Conservation (phyloP, 1,140 invertebrate genomes). For the Pinna nobilis region DNA sequence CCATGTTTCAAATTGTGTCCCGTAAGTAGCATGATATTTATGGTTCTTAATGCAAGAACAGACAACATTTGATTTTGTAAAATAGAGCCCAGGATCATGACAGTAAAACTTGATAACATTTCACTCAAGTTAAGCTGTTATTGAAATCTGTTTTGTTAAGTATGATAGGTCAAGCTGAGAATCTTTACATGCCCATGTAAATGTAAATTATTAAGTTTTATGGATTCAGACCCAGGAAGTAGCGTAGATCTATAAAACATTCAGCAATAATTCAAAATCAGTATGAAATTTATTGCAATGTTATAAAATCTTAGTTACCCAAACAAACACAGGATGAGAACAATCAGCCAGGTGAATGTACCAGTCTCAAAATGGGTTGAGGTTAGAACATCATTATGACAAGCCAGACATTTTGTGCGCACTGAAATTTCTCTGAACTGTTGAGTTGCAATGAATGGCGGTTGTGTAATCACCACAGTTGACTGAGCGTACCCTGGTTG, state of each 20-base stretch:
- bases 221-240: not conserved
- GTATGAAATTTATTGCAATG: not conserved
- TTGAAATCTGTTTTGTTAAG: too few species aligned
- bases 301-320: conserved; percentile 48
- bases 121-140: too few species aligned
- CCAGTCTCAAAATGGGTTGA: conserved; percentile 53
- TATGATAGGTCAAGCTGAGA: not conserved
- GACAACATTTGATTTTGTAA: too few species aligned
- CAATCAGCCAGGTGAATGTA: conserved; percentile 56
- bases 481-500: not conserved
- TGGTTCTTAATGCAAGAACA: too few species aligned
- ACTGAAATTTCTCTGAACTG: conserved; percentile 47
- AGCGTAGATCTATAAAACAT: not conserved
- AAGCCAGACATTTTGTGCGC: conserved; percentile 52
- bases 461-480: conserved; percentile 7
- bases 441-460: not conserved
- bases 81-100: too few species aligned
- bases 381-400: conserved; percentile 58
- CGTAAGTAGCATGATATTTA: too few species aligned
- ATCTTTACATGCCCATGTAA: not conserved
- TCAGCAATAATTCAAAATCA: not conserved
- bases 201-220: not conserved
- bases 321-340: conserved; percentile 49
- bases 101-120: too few species aligned
- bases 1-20: too few species aligned